phyloP scores from a whole-genome alignment of 2,113 vertebrate genomes.

The Barbus barbus region DNA sequence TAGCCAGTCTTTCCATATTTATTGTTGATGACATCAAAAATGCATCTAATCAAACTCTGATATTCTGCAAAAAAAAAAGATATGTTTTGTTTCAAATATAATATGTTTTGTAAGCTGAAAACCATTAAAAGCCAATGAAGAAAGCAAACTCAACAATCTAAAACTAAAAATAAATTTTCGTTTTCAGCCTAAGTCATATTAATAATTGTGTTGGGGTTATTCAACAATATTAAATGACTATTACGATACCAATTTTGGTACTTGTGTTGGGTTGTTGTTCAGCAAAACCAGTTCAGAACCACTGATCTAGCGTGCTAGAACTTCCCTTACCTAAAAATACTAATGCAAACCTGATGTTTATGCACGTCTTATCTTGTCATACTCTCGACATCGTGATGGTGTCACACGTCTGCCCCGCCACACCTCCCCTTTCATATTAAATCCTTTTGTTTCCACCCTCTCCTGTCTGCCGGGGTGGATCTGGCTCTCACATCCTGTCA shows the following conservation, averaged over 20 bases:
- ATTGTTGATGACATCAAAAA: not conserved
- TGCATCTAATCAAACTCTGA: not conserved
- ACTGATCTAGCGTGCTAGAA: not conserved
- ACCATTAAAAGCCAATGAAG: not conserved
- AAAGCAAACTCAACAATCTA: not conserved
- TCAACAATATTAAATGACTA: not conserved
- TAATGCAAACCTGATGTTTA: not conserved
- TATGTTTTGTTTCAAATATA: not conserved
- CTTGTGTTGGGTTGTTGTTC: not conserved
- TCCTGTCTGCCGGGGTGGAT: constrained; percentile 57
- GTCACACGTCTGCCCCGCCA: constrained; percentile 55
- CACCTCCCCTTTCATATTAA: constrained; percentile 53
- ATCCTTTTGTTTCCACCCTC: constrained; percentile 51
- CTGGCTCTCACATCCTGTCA: constrained; percentile 56
- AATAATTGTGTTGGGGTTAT: not conserved
- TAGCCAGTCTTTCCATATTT: not conserved
- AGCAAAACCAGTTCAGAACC: not conserved
- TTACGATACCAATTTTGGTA: not conserved
- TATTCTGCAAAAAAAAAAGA: too few species aligned
- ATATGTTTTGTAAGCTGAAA: not conserved
- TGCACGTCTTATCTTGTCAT: constrained; percentile 35
- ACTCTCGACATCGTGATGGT: constrained; percentile 52
- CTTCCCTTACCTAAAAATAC: too few species aligned
- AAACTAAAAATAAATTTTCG: not conserved
- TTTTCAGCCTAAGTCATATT: not conserved